These are phyloP conservation scores for Spongilla lacustris DNA, from an alignment of 37 sponge, comb jelly and placozoan species.

Conservation along the genomic window DNA sequence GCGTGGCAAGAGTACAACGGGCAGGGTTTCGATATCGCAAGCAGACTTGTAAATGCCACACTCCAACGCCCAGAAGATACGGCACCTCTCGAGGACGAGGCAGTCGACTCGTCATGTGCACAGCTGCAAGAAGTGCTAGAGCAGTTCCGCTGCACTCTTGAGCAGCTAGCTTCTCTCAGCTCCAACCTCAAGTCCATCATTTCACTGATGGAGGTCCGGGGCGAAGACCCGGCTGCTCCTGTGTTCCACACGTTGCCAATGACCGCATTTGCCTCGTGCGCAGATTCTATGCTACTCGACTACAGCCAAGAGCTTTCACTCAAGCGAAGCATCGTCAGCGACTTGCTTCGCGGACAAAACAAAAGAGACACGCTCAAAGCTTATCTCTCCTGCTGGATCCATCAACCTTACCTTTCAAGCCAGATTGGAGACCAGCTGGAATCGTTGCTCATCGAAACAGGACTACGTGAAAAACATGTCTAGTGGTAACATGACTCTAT, in stretches of 20 bases:
- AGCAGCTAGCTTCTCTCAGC: constrained; percentile 20
- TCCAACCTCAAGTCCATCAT: constrained; percentile 23
- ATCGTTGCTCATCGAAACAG: constrained; percentile 46
- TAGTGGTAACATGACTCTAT: too few species aligned
- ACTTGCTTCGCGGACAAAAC: constrained; percentile 18
- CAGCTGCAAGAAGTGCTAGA: not conserved
- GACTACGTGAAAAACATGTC: not conserved
- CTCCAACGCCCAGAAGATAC: constrained; percentile 27
- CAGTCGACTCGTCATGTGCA: not conserved
- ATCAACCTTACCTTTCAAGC: constrained; percentile 56
- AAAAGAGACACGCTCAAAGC: constrained; percentile 65
- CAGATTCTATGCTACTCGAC: constrained; percentile 15
- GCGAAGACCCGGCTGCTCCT: constrained; percentile 21
- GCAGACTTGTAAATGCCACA: constrained; percentile 38
- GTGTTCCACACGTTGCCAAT: constrained; percentile 50
- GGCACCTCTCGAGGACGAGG: not conserved
- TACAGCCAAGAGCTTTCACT: constrained; percentile 61
- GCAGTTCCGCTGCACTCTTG: not conserved
- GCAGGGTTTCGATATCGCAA: constrained; percentile 52
- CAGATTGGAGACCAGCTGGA: constrained; percentile 30
- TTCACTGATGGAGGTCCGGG: constrained; percentile 6
- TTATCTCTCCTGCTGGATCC: constrained; percentile 75
- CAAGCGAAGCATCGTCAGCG: constrained; percentile 41
- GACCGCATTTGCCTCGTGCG: constrained; percentile 34
- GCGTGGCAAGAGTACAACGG: constrained; percentile 57